A percentile compares a stretch with the other conserved stretches of the same genome.
Conservation (phyloP, 2,113 vertebrate genomes). For the Sylvietta virens region DNA sequence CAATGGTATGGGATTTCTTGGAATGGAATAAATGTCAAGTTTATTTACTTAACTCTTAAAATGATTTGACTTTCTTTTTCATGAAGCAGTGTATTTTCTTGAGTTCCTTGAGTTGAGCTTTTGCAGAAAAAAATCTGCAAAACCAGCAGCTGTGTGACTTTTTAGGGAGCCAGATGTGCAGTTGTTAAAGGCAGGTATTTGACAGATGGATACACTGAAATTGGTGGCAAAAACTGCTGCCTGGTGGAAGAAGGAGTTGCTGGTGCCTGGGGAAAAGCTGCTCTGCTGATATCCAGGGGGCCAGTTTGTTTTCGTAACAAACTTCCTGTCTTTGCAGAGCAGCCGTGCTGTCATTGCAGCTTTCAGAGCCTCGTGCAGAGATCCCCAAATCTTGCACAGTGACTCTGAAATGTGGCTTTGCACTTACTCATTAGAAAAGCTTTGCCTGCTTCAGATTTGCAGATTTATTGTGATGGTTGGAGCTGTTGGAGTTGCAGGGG, state of each 20-base stretch:
- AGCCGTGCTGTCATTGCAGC: conserved; percentile 65
- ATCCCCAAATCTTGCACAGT: conserved; percentile 26
- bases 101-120: neutral
- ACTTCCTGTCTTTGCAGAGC: conserved; percentile 69
- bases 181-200: neutral
- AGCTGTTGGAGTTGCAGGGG: conserved; percentile 27
- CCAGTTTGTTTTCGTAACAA: conserved; percentile 66
- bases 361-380: conserved; percentile 53
- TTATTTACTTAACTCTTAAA: conserved; percentile 59
- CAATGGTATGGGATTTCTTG: conserved; percentile 41
- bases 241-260: neutral
- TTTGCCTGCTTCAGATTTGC: conserved; percentile 42
- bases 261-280: conserved; percentile 44
- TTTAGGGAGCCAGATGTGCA: neutral
- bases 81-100: neutral
- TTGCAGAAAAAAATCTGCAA: neutral
- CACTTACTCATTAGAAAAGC: conserved; percentile 12
- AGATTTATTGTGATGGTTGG: conserved; percentile 33
- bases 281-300: conserved; percentile 63
- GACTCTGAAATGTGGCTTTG: conserved; percentile 54
- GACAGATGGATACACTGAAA: neutral
- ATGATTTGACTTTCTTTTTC: conserved; percentile 50
- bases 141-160: neutral
- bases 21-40: conserved; percentile 47
- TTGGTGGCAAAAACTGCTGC: neutral